Evolutionary conservation across 2,888 invertebrate genomes (phyloP).

Genomic region (Dasypolia templi): DNA sequence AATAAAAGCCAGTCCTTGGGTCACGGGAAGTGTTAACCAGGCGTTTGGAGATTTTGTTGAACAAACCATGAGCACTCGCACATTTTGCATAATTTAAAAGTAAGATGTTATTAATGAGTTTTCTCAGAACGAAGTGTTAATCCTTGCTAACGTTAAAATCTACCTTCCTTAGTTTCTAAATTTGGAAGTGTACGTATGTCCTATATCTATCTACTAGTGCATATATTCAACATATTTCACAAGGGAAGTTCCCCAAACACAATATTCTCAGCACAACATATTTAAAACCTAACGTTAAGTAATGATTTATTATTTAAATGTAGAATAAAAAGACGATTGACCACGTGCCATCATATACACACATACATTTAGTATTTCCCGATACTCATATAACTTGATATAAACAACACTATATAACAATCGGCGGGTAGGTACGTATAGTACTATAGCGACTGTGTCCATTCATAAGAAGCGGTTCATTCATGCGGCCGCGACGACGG

Average conservation of each 20-base stretch:
- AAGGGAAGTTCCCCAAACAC: slow-evolving; percentile 28
- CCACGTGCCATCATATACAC: slow-evolving; percentile 82
- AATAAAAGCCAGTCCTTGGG: too few relatives aligned
- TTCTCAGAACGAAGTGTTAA: slow-evolving; percentile 15
- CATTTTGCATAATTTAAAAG: neutral
- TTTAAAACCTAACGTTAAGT: slow-evolving; percentile 65
- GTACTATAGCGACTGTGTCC: slow-evolving; percentile 87
- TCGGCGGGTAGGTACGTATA: slow-evolving; percentile 84
- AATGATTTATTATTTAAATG: slow-evolving; percentile 75
- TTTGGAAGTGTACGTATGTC: neutral
- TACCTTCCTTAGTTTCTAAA: slow-evolving; percentile 12
- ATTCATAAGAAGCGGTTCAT: slow-evolving; percentile 91
- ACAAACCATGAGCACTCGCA: too few relatives aligned
- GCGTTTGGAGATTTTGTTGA: too few relatives aligned
- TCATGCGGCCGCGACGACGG: slow-evolving; percentile 84
- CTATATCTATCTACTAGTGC: neutral
- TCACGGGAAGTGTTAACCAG: too few relatives aligned
- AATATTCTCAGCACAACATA: slow-evolving; percentile 50
- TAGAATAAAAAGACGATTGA: slow-evolving; percentile 78
- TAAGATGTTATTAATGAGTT: slow-evolving; percentile 1
- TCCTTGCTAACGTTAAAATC: neutral
- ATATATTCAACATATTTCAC: slow-evolving; percentile 25
- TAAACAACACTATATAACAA: slow-evolving; percentile 76
- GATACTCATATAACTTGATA: slow-evolving; percentile 80
- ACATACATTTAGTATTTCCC: slow-evolving; percentile 72